Conservation (phyloP, 2,113 vertebrate genomes). For the Dicrurus megarhynchus region DNA sequence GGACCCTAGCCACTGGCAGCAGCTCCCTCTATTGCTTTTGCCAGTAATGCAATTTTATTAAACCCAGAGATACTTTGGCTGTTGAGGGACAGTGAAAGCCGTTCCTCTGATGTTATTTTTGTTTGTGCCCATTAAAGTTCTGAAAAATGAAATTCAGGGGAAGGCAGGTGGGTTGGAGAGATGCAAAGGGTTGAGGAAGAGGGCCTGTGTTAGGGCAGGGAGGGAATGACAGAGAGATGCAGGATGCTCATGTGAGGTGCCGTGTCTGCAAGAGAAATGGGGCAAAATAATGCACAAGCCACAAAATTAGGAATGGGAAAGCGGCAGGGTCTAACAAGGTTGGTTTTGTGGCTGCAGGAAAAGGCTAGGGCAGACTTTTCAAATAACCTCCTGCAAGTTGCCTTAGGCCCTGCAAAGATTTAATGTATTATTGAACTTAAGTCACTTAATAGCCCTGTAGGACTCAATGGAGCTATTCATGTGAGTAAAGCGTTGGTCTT, state of each 20-base stretch:
- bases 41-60: not conserved
- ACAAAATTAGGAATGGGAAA: not conserved
- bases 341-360: not conserved
- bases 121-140: not conserved
- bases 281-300: not conserved
- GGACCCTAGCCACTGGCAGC: not conserved
- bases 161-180: not conserved
- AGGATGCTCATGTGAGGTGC: not conserved
- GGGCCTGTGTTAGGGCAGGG: not conserved
- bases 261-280: fast-evolving
- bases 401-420: conserved; percentile 41
- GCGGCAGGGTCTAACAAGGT: not conserved
- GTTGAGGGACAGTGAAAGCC: not conserved
- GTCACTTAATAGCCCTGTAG: conserved; percentile 3
- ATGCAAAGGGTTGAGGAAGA: not conserved
- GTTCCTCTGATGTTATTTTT: not conserved
- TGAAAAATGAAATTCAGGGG: not conserved
- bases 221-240: not conserved
- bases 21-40: conserved; percentile 39
- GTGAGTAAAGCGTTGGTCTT: not conserved
- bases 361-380: not conserved
- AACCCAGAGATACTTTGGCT: not conserved
- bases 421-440: conserved; percentile 32
- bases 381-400: not conserved
- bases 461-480: conserved; percentile 43